Percentiles rank a stretch among this genome's conserved stretches.
Conservation (phyloP, 2,113 vertebrate genomes). For the Epinephelus lanceolatus region DNA sequence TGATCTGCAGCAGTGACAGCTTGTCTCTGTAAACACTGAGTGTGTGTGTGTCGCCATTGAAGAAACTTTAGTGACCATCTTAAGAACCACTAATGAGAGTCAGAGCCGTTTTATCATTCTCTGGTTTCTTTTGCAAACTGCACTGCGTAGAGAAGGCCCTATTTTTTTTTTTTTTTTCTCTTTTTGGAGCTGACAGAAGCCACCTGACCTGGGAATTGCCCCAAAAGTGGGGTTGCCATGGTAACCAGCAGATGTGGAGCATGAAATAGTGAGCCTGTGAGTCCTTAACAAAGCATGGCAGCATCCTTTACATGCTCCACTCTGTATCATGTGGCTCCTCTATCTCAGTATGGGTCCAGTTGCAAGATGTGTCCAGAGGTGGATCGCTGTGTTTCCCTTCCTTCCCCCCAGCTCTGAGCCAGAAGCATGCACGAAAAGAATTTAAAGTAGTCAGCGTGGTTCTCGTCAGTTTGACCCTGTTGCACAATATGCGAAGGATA, state of each 20-base stretch:
- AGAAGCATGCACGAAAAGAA: slow-evolving; percentile 11
- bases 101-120: slow-evolving; percentile 58
- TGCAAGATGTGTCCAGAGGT: slow-evolving; percentile 9
- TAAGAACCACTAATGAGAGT: slow-evolving; percentile 50
- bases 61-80: slow-evolving; percentile 56
- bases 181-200: slow-evolving; percentile 69
- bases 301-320: slow-evolving; percentile 55
- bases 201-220: slow-evolving; percentile 77
- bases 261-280: slow-evolving; percentile 72
- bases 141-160: slow-evolving; percentile 36
- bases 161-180: neutral
- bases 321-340: slow-evolving; percentile 39
- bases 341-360: slow-evolving; percentile 15
- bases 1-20: slow-evolving; percentile 48
- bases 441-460: slow-evolving; percentile 34
- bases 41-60: slow-evolving; percentile 37
- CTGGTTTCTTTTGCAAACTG: slow-evolving; percentile 39
- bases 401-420: slow-evolving; percentile 2
- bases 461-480: slow-evolving; percentile 51
- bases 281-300: slow-evolving; percentile 72
- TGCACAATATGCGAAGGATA: slow-evolving; percentile 51
- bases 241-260: slow-evolving; percentile 82
- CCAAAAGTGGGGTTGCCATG: slow-evolving; percentile 76
- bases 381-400: neutral
- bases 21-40: slow-evolving; percentile 33